Evolutionary conservation across 30 jellyfish, hydroid and myxozoan genomes (phyloP), one percentile per base, ranked within the genome.

Genomic region (Aurelia aurita complex sp. Pacific): DNA sequence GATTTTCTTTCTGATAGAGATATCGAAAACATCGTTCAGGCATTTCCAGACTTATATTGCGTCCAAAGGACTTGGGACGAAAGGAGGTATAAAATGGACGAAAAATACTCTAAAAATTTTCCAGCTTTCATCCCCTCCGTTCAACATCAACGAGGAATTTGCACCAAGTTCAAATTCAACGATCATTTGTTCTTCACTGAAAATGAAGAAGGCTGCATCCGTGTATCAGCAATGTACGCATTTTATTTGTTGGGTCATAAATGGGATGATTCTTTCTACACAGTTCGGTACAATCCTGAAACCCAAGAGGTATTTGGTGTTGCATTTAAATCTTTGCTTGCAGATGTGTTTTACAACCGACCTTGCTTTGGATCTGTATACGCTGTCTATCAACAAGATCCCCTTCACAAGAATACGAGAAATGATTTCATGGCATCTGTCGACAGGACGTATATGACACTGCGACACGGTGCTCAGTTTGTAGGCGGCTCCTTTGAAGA

Each of bases 171-270:
- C 78, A 18, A 10, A 16, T 85, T 85, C 38, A 14, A 60, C 19
- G 77, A 66, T 65, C 42, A 77, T 33, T 36, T 33, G 8, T 85
- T 85, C 84, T 84, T 85, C 17, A 61, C 62, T 10, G 83, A 66
- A 2, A 74, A 85, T 63, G 76, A 72, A 55, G 95, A 85, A 75
- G 75, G 78, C 19, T 85, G 95, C 29, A 34, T 73, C 54, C 52
- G 84, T 4, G 95, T 85, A 12, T 79, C 86, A 55, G 96, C 96
- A 57, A 76, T 87, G 91, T 79, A 87, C 79, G 79, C 96, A 14
- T 67, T 87, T 13, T 87, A 35, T 64, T 64, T 87, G 35, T 51
- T 87, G 15, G 91, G 96, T n/a, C 85, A 87, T 34, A 10, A 64
- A 4, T 76, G 38, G 4, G 80, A 87, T 42, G 90, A 38, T 38